Evolutionary conservation across 92 coral and sea anemone species (phyloP).

Genomic region (Epizoanthus fatuus): DNA sequence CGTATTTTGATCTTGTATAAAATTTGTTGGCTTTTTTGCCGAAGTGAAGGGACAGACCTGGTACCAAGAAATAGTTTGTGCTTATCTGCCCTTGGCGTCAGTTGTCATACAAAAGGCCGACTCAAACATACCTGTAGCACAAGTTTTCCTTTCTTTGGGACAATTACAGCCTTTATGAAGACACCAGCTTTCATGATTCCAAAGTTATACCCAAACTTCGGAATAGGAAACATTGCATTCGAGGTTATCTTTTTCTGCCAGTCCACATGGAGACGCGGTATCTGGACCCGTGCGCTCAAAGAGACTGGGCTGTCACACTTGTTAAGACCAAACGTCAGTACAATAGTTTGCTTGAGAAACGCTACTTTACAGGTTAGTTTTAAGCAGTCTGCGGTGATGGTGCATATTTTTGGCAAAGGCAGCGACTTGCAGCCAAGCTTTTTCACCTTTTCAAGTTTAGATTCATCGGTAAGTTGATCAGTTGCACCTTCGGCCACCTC

Average conservation of each 20-base stretch:
- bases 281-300: constrained; percentile 30
- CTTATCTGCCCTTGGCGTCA: too few relatives aligned
- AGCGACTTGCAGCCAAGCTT: constrained; percentile 18
- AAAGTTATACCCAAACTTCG: constrained; percentile 38
- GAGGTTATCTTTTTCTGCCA: constrained; percentile 36
- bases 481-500: neutral
- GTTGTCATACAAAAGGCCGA: neutral
- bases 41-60: too few relatives aligned
- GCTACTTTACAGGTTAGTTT: constrained; percentile 36
- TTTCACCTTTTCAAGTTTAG: neutral
- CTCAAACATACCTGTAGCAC: constrained; percentile 40
- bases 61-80: too few relatives aligned
- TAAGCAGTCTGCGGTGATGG: constrained; percentile 58
- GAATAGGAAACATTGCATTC: constrained; percentile 47
- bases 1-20: too few relatives aligned
- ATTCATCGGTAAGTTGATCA: neutral
- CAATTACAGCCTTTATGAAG: constrained; percentile 29
- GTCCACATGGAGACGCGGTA: constrained; percentile 51
- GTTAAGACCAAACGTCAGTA: constrained; percentile 54
- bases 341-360: constrained; percentile 51
- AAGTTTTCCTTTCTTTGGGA: constrained; percentile 38
- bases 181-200: constrained; percentile 50
- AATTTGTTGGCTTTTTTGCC: too few relatives aligned
- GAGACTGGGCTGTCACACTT: constrained; percentile 64
- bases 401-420: constrained; percentile 52